A percentile compares a stretch with the other conserved stretches of the same genome.
These are phyloP conservation scores for Oxyruncus cristatus DNA, from an alignment of 2,113 vertebrate genomes.

Conservation along the genomic window DNA sequence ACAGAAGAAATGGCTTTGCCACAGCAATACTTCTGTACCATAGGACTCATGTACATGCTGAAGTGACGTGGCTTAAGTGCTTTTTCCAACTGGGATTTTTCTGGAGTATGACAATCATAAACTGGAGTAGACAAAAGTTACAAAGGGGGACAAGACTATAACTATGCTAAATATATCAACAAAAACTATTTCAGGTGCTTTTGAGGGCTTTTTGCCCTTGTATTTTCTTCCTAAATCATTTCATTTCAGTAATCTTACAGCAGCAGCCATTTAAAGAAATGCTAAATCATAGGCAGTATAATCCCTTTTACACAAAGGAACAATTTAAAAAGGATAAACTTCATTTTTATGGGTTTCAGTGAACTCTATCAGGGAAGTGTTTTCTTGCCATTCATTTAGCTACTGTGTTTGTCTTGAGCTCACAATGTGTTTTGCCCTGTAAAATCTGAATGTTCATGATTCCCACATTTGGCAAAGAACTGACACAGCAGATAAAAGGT, in stretches of 20 bases:
- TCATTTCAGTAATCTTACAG: constrained; percentile 25
- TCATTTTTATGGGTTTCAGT: constrained; percentile 1
- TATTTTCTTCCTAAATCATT: not conserved
- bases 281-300: not conserved
- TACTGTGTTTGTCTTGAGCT: not conserved
- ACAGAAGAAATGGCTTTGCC: not conserved
- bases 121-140: not conserved
- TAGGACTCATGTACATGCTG: not conserved
- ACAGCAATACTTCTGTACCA: not conserved
- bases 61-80: not conserved
- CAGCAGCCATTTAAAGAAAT: not conserved
- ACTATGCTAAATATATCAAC: not conserved
- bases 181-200: not conserved
- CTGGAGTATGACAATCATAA: not conserved
- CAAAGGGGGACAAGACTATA: not conserved
- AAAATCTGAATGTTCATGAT: not conserved
- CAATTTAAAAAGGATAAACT: constrained; percentile 21
- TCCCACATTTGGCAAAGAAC: not conserved
- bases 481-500: not conserved
- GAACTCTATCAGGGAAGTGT: not conserved
- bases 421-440: not conserved
- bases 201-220: not conserved
- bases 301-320: constrained; percentile 37
- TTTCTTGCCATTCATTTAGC: not conserved
- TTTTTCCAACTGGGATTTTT: not conserved